Evolutionary conservation across 2,797 vertebrate species (phyloP).

Genomic region (Pantherophis vulpinus): DNA sequence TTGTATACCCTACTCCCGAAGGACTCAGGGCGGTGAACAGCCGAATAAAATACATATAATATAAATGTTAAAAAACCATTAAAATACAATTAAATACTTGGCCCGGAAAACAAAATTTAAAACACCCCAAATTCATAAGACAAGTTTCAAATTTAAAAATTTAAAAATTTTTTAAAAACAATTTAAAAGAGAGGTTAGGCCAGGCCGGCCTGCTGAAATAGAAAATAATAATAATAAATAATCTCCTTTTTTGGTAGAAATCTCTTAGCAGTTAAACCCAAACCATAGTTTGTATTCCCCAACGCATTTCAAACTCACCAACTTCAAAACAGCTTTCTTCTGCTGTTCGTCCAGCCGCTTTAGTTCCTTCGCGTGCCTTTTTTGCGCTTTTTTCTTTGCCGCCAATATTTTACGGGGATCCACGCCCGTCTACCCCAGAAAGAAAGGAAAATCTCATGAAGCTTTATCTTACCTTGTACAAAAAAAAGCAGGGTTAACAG

Average conservation of each 20-base stretch:
- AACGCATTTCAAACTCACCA: slow-evolving; percentile 66
- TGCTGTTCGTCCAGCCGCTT: slow-evolving; percentile 62
- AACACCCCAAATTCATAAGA: no score
- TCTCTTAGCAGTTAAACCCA: background rate
- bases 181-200: no score
- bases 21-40: no score
- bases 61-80: no score
- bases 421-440: slow-evolving; percentile 80
- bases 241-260: background rate
- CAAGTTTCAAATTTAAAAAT: no score
- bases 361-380: slow-evolving; percentile 69
- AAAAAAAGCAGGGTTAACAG: background rate
- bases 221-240: background rate
- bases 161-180: no score
- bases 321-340: slow-evolving; percentile 68
- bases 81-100: no score
- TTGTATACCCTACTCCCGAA: no score
- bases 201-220: no score
- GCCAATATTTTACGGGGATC: slow-evolving; percentile 78
- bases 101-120: no score
- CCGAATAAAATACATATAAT: no score
- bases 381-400: slow-evolving; percentile 71
- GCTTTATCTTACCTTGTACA: background rate
- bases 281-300: background rate
- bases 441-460: slow-evolving; percentile 33